Evolutionary conservation across 2,113 vertebrate species (phyloP), one percentile per base, ranked within the genome.

Genomic region (Sarotherodon lohbergeri): DNA sequence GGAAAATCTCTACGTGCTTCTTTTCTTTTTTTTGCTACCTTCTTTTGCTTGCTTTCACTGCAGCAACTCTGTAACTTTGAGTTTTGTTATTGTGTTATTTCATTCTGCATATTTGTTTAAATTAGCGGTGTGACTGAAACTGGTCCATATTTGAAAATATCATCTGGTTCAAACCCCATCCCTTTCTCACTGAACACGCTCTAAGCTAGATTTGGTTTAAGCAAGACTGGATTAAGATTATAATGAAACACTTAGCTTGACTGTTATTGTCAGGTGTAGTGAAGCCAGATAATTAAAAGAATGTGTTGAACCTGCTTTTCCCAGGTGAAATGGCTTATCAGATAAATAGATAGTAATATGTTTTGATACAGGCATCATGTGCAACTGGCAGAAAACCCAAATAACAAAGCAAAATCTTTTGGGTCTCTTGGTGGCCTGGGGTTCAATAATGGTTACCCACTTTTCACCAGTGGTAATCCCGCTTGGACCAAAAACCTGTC

Each of bases 31-130:
- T 73, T 46, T 27, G 22, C 14, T 29, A 76, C 14, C 41, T 27
- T 29, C 14, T 0, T 29, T 7, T 76, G 0, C 24, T 48, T 48
- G 39, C 22, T 17, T 48, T 76, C 14, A 10, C 41, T 76, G 68
- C 41, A 48, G 24, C 9, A 76, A 76, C 24, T 48, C 24, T 73
- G 5, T 73, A 46, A 6, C 41, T 17, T 0, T 73, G 39, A 46
- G 14, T 16, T 24, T 46, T 9, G 3, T 41, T 71, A 73, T 48
- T 29, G 12, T 48, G 22, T 73, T 27, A 27, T 46, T 27, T 29
- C 22, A 73, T 3, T 48, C 22, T 27, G 2, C 8, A 27, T 9
- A 10, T 46, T 73, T 48, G 22, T 73, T 73, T 48, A 73, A 73
- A 2, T 48, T 29, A 48, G 41, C 1, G 0, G 1, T 29, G 2